Evolutionary conservation across 92 coral and sea anemone species (phyloP).

Genomic region (Metridium senile): DNA sequence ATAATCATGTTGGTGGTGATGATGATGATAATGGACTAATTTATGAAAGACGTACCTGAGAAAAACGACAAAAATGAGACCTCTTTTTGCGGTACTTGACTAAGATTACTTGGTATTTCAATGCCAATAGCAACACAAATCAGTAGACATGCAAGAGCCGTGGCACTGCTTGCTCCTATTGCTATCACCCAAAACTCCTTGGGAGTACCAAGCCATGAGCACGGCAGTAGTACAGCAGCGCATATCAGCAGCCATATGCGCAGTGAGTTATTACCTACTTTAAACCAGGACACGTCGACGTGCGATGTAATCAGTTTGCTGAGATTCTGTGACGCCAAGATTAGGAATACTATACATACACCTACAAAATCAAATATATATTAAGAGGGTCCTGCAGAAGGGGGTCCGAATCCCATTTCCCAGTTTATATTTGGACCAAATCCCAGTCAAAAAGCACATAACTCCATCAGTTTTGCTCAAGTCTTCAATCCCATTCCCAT

Average conservation of each 20-base stretch:
- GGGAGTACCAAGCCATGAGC: constrained; percentile 95
- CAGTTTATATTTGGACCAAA: no score
- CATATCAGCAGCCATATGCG: constrained; percentile 87
- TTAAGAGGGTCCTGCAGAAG: background rate
- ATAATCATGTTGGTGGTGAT: background rate
- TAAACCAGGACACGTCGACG: constrained; percentile 23
- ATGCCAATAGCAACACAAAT: constrained; percentile 72
- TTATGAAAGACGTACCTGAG: constrained; percentile 71
- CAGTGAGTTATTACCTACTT: constrained; percentile 45
- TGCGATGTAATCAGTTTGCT: constrained; percentile 65
- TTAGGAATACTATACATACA: constrained; percentile 81
- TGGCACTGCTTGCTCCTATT: constrained; percentile 82
- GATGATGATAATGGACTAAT: background rate
- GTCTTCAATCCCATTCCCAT: no score
- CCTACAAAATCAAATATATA: constrained; percentile 58
- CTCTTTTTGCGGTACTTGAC: constrained; percentile 42
- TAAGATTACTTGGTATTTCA: constrained; percentile 61
- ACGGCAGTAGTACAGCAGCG: constrained; percentile 76
- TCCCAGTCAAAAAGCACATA: no score
- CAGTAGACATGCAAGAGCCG: constrained; percentile 84
- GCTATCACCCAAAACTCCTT: constrained; percentile 97
- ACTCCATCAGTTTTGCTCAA: no score
- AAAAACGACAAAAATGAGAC: constrained; percentile 74
- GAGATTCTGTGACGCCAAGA: constrained; percentile 87
- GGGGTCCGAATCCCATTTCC: no score